Evolutionary conservation across 2,113 vertebrate genomes (phyloP), one percentile per base, ranked within the genome.

Genomic region (Anhinga anhinga): DNA sequence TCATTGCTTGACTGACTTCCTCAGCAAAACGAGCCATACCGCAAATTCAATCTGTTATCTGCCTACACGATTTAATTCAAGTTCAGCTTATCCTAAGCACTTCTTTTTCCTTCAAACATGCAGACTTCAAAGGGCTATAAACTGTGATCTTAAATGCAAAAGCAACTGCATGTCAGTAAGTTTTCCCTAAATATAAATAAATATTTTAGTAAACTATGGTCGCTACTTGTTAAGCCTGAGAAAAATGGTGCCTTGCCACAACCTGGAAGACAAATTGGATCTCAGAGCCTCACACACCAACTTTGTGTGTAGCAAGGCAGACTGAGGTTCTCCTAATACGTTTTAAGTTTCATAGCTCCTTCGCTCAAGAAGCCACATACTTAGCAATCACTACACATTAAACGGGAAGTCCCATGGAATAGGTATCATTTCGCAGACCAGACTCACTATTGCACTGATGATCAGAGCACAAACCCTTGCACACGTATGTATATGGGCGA

Each of bases 41-140:
- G 15, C 18, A 81, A 82, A 92, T 80, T 82, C 93, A 69, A 29
- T 62, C 88, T 36, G 30, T 58, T 77, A 74, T 61, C 84, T 95
- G 87, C 81, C 88, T 44, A 61, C 56, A 77, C 12, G 0, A 67
- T 92, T 94, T 91, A 93, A 95, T 82, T 91, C 81, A 70, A 77
- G 94, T 65, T 95, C 85, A 88, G 49, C 58, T 96, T 90, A 81
- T 65, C 85, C 77, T 61, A 65, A 95, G 80, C n/a, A 63, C 50
- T 81, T 86, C 63, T 84, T 86, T 85, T 71, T 67, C 95, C 63
- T 93, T 95, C 93, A 94, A 74, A 96, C 61, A 88, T 2, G 22
- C n/a, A 67, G 90, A 88, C 92, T 96, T 97, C 94, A 96, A 96
- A 96, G 76, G 78, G 67, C 79, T 61, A 72, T 52, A 94, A 96